Base-by-base conservation (phyloP, 1,140 invertebrate species). In the Aphelinus certus region DNA sequence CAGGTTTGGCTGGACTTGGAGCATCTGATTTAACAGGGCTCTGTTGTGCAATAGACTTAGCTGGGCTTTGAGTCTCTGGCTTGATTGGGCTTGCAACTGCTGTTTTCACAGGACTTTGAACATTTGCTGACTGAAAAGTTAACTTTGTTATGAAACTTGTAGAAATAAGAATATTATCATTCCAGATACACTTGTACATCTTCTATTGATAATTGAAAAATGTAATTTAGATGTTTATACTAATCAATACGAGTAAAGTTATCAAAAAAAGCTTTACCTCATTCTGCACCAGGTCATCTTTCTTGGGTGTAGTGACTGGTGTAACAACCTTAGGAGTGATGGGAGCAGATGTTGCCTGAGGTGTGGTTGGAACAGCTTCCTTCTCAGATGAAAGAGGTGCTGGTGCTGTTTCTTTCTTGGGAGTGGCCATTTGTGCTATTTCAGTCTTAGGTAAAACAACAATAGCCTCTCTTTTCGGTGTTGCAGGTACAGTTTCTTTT, bases 61-160 rank as follows among this genome's bases (percentile, higher is more conserved):
- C 7, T 42, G 69, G 60, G 61, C 65, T 72, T 55, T 6, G 2
- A 10, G 55, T 5, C 47, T 69, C 26, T 6, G 63, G 61, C 64
- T 77, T 79, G 3, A 53, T 26, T 42, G 69, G 60, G 61, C 65
- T 72, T 55, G 42, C 3, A 10, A 47, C 9, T 55, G 61, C 26
- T 6, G 63, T 64, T 68, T 77, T 79, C 2, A 53, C n/a, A 49
- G 66, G 71, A 68, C 71, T 67, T 42, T 73, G 74, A 63, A 47
- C 6, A 49, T 42, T 53, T 1, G 42, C 46, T 45, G 10, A 6
- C 51, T 71, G 7, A 26, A 62, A 71, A 66, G 26, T 3, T 42
- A 46, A 56, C 7, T 45, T 2, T 55, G 46, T 46, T 46, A 10
- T 10, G 7, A 42, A 53, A 51, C 2, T 45, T 56, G 51, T 49